Evolutionary conservation across 2,888 invertebrate species (phyloP).

Genomic region (Mythimna albipuncta): DNA sequence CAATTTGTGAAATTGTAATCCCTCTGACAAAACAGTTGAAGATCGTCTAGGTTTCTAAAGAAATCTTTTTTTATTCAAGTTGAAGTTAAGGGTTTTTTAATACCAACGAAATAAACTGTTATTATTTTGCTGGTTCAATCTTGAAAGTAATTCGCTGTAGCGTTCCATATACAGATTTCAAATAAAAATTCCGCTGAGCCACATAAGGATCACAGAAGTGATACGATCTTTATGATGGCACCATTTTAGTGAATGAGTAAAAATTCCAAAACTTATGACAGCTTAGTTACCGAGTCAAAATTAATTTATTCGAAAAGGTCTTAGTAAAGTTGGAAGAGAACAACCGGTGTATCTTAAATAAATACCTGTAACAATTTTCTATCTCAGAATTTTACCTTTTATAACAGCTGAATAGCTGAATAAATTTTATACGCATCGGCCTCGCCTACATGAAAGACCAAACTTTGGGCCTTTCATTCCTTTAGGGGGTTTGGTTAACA

Average conservation of each 20-base stretch:
- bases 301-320: not conserved
- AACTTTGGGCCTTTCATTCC: no score
- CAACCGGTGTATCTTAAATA: not conserved
- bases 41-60: not conserved
- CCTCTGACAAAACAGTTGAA: not conserved
- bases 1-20: not conserved
- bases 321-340: not conserved
- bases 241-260: conserved; percentile 17
- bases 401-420: no score
- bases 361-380: not conserved
- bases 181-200: conserved; percentile 28
- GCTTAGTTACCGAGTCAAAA: not conserved
- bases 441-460: no score
- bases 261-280: conserved; percentile 20
- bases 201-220: conserved; percentile 13
- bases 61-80: no score
- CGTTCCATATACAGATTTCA: not conserved
- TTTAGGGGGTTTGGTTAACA: no score
- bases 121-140: not conserved
- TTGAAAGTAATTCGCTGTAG: conserved; percentile 6
- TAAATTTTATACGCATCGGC: not conserved
- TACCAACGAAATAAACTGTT: no score
- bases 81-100: no score
- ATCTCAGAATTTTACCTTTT: not conserved
- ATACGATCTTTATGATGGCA: conserved; percentile 33